Evolutionary conservation across 2,113 vertebrate genomes (phyloP), one percentile per base, ranked within the genome.

Genomic region (Megalops atlanticus): DNA sequence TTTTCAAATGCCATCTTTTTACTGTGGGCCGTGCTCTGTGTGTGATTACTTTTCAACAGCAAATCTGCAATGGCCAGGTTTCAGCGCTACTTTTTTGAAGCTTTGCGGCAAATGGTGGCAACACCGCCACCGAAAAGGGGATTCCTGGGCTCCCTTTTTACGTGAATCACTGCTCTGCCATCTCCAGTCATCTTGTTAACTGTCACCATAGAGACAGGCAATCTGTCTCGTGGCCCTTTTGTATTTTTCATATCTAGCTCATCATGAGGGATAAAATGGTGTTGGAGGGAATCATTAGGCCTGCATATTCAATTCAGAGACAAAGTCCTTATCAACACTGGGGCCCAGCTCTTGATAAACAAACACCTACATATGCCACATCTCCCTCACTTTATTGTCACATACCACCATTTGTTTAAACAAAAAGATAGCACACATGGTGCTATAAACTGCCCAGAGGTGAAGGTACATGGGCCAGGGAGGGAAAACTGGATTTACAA

Each of bases 191-290:
- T 76, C 64, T 72, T 40, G 27, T 35, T 47, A 69, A 40, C 52
- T 64, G 82, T 80, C 82, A 84, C 78, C 74, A 80, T 84, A 84
- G 82, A 41, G 79, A 83, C 78, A 35, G 36, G 64, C 64, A 31
- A 71, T 71, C 54, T 80, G 72, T 35, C 43, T 64, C 71, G 38
- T 73, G 80, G 16, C 41, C 82, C 78, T 80, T 80, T 72, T 79
- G 82, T 69, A 64, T 76, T 43, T 79, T 35, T 33, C 33, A 72
- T 77, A 80, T 77, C 36, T 27, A 41, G 31, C 47, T 69, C 78
- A 73, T 80, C 78, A 71, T 14, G 31, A 36, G 64, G 33, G 27
- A n/a, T 35, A 27, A 76, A 84, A 71, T 80, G 43, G 47, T 31
- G 58, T 71, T 58, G 38, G 58, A 38, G 47, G 68, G 41, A 73